These are phyloP conservation scores for Luperina nickerlii DNA, from an alignment of 2,888 invertebrate species.

Conservation along the genomic window DNA sequence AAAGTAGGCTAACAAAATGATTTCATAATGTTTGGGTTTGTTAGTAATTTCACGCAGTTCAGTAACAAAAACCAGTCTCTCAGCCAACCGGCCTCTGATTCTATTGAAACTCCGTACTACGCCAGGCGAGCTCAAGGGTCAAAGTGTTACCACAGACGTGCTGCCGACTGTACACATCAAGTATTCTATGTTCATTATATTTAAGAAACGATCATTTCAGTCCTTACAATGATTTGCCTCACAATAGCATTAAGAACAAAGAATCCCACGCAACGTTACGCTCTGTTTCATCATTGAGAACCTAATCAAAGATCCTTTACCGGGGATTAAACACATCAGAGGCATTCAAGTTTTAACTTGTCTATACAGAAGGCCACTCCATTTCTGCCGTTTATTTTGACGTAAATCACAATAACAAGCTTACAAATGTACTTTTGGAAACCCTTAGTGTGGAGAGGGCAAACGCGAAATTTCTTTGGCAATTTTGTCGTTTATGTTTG, in stretches of 20 bases:
- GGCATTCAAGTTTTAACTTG: constrained; percentile 73
- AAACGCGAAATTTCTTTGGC: constrained; percentile 43
- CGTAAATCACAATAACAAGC: constrained; percentile 47
- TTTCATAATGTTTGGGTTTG: neutral
- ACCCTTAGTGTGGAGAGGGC: constrained; percentile 21
- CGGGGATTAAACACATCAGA: constrained; percentile 67
- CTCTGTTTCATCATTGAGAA: constrained; percentile 43
- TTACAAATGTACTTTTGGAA: neutral
- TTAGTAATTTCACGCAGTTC: neutral
- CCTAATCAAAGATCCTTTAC: constrained; percentile 65
- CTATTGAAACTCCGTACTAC: too few species aligned
- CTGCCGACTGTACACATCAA: neutral
- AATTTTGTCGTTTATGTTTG: constrained; percentile 33
- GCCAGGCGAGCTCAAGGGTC: neutral
- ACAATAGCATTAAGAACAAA: neutral
- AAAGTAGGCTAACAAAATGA: neutral
- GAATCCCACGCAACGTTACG: neutral
- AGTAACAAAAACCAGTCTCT: neutral
- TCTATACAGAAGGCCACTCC: constrained; percentile 57
- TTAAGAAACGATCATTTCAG: neutral
- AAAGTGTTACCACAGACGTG: neutral
- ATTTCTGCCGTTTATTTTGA: constrained; percentile 57
- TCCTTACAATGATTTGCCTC: neutral
- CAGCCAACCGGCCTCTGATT: neutral
- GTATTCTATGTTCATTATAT: neutral